Percentiles rank a stretch among this genome's conserved stretches.
Evolutionary conservation across 2,797 vertebrate genomes (phyloP).

Genomic region (Sitta carolinensis): DNA sequence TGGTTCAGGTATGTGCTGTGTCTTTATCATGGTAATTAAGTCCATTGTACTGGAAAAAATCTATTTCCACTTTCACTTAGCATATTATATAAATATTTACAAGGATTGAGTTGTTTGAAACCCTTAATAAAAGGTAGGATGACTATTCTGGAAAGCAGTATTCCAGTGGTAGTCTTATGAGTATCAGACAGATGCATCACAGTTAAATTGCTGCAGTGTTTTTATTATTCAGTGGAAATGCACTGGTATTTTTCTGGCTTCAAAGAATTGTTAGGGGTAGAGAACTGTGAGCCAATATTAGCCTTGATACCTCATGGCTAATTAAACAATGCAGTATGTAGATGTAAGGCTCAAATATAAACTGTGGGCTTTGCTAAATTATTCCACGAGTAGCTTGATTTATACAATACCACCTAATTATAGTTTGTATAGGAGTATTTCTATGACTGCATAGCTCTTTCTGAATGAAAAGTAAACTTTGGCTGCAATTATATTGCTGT

Average conservation of each 20-base stretch:
- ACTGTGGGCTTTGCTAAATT: background rate
- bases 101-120: background rate
- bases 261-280: background rate
- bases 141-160: background rate
- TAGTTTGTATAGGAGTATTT: background rate
- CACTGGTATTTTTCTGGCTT: background rate
- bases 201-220: background rate
- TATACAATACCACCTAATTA: background rate
- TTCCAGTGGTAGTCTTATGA: background rate
- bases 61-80: slow-evolving; percentile 4
- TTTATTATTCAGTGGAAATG: background rate
- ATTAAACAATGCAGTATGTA: background rate
- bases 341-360: slow-evolving; percentile 1
- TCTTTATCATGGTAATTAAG: slow-evolving; percentile 23
- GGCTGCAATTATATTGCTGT: background rate
- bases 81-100: slow-evolving; percentile 11
- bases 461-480: slow-evolving; percentile 22
- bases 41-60: slow-evolving; percentile 8
- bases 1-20: background rate
- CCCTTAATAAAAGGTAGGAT: background rate
- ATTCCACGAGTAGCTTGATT: background rate
- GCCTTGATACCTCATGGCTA: background rate
- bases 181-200: background rate
- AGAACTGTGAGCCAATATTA: background rate
- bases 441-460: background rate